Percentiles rank a stretch among this genome's conserved stretches.
Conservation (phyloP, 2,797 vertebrate genomes). For the Microctenopoma steveboyesi region DNA sequence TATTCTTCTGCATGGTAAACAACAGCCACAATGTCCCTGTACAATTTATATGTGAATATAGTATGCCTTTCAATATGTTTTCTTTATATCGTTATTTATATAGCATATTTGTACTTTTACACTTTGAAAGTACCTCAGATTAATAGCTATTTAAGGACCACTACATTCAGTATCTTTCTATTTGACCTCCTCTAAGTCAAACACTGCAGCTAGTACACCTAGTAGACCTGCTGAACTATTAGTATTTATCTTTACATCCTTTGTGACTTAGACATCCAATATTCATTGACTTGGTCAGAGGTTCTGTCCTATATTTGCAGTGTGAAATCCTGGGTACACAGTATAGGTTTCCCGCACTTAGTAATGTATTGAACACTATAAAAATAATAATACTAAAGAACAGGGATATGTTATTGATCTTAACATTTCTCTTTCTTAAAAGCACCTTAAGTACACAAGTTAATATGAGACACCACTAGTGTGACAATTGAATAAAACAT, state of each 20-base stretch:
- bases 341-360: constrained; percentile 2
- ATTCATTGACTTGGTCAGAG: background rate
- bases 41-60: no score
- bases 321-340: background rate
- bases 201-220: background rate
- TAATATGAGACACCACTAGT: background rate
- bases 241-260: background rate
- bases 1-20: no score
- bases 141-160: background rate
- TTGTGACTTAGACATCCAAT: background rate
- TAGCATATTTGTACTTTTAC: background rate
- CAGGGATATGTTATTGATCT: constrained; percentile 24
- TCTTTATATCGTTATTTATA: background rate
- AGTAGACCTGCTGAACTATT: background rate
- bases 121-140: background rate
- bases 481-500: background rate
- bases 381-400: background rate
- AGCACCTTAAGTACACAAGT: constrained; percentile 2
- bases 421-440: constrained; percentile 2
- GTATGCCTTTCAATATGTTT: no score
- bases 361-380: background rate
- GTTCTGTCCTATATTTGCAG: constrained; percentile 2
- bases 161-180: background rate
- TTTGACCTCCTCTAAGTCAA: background rate
- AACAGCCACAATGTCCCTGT: no score